Percentiles rank a stretch among this genome's conserved stretches.
These are phyloP conservation scores for Centruroides vittatus DNA, from an alignment of 1,140 invertebrate species.

Conservation along the genomic window DNA sequence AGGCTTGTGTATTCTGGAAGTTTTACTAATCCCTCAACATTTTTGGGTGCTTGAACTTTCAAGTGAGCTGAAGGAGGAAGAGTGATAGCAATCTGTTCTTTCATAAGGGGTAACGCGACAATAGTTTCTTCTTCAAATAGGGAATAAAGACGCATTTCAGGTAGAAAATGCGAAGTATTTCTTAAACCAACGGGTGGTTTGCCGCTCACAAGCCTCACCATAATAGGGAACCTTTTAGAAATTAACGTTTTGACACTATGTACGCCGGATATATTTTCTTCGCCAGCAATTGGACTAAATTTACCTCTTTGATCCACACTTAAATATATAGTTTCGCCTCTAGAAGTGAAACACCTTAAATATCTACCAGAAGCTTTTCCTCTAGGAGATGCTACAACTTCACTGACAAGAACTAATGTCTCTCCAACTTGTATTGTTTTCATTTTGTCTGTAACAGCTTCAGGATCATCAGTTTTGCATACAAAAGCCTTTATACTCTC, in stretches of 20 bases:
- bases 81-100: slow-evolving; percentile 42
- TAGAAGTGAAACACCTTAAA: slow-evolving; percentile 70
- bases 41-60: slow-evolving; percentile 66
- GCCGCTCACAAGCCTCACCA: slow-evolving; percentile 76
- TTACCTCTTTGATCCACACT: slow-evolving; percentile 70
- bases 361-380: slow-evolving; percentile 35
- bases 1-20: slow-evolving; percentile 65
- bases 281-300: slow-evolving; percentile 76
- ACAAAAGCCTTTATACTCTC: slow-evolving; percentile 61
- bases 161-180: slow-evolving; percentile 41
- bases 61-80: slow-evolving; percentile 76
- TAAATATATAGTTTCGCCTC: slow-evolving; percentile 66
- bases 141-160: slow-evolving; percentile 63
- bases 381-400: background rate
- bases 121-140: slow-evolving; percentile 66
- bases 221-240: slow-evolving; percentile 72
- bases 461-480: slow-evolving; percentile 36
- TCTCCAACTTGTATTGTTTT: slow-evolving; percentile 58
- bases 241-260: slow-evolving; percentile 65
- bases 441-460: slow-evolving; percentile 48
- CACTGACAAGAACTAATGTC: slow-evolving; percentile 36
- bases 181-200: slow-evolving; percentile 56
- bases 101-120: slow-evolving; percentile 58
- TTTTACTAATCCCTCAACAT: slow-evolving; percentile 60
- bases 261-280: slow-evolving; percentile 83